Evolutionary conservation across 1,140 invertebrate species (phyloP).

Genomic region (Akabosia matsudoensis): DNA sequence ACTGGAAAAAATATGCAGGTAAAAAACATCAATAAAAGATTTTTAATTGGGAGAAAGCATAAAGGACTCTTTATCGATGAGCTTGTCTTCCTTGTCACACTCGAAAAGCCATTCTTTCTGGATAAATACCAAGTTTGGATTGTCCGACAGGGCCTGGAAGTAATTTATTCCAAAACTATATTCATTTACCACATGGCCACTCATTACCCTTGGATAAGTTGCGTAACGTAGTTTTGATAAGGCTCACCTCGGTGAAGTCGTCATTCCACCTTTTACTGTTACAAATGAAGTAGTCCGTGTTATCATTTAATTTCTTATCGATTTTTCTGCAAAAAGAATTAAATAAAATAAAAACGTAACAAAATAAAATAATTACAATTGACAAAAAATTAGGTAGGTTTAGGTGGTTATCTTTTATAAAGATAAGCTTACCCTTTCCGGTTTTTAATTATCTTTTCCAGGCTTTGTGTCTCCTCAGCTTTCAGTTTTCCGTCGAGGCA

Average conservation of each 20-base stretch:
- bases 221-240: not conserved
- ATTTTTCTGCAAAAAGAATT: not conserved
- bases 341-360: no score
- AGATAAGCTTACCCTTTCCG: slow-evolving; percentile 47
- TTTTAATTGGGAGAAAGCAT: slow-evolving; percentile 34
- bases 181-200: no score
- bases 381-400: no score
- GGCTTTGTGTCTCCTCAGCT: not conserved
- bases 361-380: no score
- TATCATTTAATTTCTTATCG: not conserved
- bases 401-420: no score
- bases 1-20: no score
- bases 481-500: no score
- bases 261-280: not conserved
- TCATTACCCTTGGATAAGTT: not conserved
- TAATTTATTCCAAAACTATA: no score
- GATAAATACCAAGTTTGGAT: slow-evolving; percentile 53
- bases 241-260: slow-evolving; percentile 22
- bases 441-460: slow-evolving; percentile 42
- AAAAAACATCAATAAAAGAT: slow-evolving; percentile 17
- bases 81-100: slow-evolving; percentile 49
- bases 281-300: not conserved
- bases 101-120: slow-evolving; percentile 52
- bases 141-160: slow-evolving; percentile 50
- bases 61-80: slow-evolving; percentile 28